A percentile compares a stretch with the other conserved stretches of the same genome.
Evolutionary conservation across 2,113 vertebrate species (phyloP).

Genomic region (Cynoglossus semilaevis): DNA sequence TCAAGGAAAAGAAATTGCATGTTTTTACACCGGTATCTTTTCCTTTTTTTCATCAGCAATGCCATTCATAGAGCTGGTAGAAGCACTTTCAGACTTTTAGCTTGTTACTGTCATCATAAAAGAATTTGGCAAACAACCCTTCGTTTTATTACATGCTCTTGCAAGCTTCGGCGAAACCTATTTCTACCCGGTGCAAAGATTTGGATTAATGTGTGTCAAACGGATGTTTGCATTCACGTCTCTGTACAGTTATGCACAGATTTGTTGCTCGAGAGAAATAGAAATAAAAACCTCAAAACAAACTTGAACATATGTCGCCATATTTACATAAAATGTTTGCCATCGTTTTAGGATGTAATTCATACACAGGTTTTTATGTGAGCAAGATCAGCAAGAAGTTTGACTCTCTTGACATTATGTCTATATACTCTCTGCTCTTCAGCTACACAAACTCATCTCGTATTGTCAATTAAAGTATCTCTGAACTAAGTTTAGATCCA

Average conservation of each 20-base stretch:
- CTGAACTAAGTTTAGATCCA: conserved; percentile 17
- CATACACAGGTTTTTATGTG: too few relatives aligned
- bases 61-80: conserved; percentile 36
- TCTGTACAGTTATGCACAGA: conserved; percentile 45
- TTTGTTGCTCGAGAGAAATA: conserved; percentile 27
- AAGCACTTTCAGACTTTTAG: conserved; percentile 35
- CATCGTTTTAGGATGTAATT: background rate
- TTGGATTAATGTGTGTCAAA: conserved; percentile 30
- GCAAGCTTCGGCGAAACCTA: conserved; percentile 48
- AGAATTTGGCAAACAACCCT: conserved; percentile 47
- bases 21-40: conserved; percentile 61
- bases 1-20: conserved; percentile 55
- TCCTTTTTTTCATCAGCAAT: conserved; percentile 25
- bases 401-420: conserved; percentile 9
- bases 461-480: background rate
- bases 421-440: conserved; percentile 25
- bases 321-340: conserved; percentile 37
- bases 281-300: conserved; percentile 16
- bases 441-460: conserved; percentile 31
- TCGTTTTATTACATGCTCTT: conserved; percentile 66
- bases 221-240: conserved; percentile 43
- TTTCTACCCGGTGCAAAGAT: conserved; percentile 42
- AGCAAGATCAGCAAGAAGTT: background rate
- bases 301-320: background rate
- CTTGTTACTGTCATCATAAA: conserved; percentile 38